A percentile compares a stretch with the other conserved stretches of the same genome.
Evolutionary conservation across 2,797 vertebrate genomes (phyloP).

Genomic region (Chaetodon trifasciatus): DNA sequence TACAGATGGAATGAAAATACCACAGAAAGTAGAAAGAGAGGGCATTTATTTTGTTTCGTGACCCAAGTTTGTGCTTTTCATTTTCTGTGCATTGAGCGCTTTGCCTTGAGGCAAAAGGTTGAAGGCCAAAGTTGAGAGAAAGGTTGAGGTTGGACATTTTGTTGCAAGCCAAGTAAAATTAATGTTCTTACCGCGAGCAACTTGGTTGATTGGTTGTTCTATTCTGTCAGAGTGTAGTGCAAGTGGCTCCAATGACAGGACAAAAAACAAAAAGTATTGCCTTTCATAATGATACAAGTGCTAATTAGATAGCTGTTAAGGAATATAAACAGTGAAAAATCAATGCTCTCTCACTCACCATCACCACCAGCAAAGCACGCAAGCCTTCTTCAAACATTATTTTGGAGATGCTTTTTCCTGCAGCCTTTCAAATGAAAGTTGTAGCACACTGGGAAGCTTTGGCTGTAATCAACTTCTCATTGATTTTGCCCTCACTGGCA

Average conservation of each 20-base stretch:
- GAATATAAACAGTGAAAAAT: constrained; percentile 44
- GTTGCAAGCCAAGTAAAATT: constrained; percentile 27
- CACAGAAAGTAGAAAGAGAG: constrained; percentile 29
- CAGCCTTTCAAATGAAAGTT: constrained; percentile 36
- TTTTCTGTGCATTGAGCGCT: constrained; percentile 64
- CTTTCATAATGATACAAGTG: constrained; percentile 15
- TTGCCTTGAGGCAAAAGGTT: constrained; percentile 49
- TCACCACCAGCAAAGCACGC: constrained; percentile 25
- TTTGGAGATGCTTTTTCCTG: constrained; percentile 35
- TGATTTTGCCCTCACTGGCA: constrained; percentile 53
- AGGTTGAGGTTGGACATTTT: constrained; percentile 26
- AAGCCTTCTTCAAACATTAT: constrained; percentile 34
- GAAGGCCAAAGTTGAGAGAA: constrained; percentile 46
- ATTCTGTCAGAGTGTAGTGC: constrained; percentile 7
- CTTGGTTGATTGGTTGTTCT: constrained; percentile 22
- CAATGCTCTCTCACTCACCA: constrained; percentile 42
- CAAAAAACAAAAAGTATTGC: neutral
- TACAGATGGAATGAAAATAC: constrained; percentile 55
- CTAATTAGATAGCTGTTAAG: constrained; percentile 33
- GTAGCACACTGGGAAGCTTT: constrained; percentile 32
- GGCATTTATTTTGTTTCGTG: constrained; percentile 47
- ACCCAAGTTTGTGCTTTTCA: constrained; percentile 51
- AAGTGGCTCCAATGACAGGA: neutral
- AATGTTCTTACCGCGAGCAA: neutral
- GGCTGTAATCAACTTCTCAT: constrained; percentile 56